A percentile compares a stretch with the other conserved stretches of the same genome.
phyloP scores from a whole-genome alignment of 2,113 vertebrate genomes.

The Cyprinodon tularosa region DNA sequence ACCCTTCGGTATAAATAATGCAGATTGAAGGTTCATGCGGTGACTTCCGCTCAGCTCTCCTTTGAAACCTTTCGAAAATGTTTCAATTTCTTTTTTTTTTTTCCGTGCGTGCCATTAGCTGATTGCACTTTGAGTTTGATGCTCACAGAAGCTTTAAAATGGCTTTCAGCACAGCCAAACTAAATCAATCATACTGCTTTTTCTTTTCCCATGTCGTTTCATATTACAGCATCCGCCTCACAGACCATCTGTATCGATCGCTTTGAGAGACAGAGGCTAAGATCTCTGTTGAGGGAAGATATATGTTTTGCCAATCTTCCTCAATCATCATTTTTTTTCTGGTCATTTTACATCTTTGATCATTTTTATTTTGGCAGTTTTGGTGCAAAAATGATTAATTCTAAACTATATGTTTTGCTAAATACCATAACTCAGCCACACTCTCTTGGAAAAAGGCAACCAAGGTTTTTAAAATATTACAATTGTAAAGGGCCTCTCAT shows the following conservation, averaged over 20 bases:
- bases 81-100: neutral
- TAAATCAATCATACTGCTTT: conserved; percentile 71
- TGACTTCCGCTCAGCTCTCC: neutral
- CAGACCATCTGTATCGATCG: conserved; percentile 76
- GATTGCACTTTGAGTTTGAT: conserved; percentile 17
- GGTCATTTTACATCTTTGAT: neutral
- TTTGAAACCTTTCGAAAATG: neutral
- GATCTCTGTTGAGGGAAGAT: conserved; percentile 1
- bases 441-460: neutral
- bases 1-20: neutral
- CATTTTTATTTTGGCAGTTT: neutral
- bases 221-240: conserved; percentile 65
- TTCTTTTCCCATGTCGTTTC: conserved; percentile 70
- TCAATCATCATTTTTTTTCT: neutral
- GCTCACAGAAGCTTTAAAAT: conserved; percentile 57
- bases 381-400: neutral
- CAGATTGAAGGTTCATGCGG: neutral
- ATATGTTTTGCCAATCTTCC: too few relatives aligned
- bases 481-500: neutral
- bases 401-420: neutral
- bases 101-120: neutral
- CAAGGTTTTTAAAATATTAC: neutral
- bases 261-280: conserved; percentile 29
- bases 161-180: conserved; percentile 65
- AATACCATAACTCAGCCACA: neutral